Evolutionary conservation across 1,140 invertebrate species (phyloP).

Genomic region (Bombus balteatus): DNA sequence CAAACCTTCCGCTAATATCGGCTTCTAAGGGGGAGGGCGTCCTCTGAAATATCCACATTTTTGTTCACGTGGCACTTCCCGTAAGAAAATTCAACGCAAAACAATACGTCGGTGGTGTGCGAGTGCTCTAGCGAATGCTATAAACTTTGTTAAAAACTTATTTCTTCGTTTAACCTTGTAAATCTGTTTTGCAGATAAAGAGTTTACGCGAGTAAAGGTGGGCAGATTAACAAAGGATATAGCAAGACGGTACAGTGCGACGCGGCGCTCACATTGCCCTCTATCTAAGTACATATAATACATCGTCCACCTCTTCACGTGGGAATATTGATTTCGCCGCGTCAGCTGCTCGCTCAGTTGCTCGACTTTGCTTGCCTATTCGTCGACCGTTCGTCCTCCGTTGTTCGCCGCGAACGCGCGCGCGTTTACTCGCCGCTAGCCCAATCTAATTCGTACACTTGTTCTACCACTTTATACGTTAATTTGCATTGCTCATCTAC

Average conservation of each 20-base stretch:
- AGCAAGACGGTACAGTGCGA: conserved; percentile 8
- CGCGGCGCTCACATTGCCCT: conserved; percentile 36
- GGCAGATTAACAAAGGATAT: not conserved
- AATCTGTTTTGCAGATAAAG: not conserved
- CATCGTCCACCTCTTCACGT: conserved; percentile 65
- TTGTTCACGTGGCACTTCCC: not conserved
- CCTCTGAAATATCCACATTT: not conserved
- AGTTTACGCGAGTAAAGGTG: not conserved
- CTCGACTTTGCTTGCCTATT: conserved; percentile 18
- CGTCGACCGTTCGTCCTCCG: not conserved
- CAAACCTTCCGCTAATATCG: not conserved
- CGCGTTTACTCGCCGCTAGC: not conserved
- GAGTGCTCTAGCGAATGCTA: not conserved
- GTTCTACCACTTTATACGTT: not conserved
- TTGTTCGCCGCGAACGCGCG: not conserved
- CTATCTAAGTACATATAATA: conserved; percentile 19
- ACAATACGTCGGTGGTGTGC: too few relatives aligned
- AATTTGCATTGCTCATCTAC: not conserved
- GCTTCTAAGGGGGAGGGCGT: not conserved
- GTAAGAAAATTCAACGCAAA: not conserved
- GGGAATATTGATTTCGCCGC: conserved; percentile 76
- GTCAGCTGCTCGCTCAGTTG: conserved; percentile 72
- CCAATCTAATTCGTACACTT: not conserved
- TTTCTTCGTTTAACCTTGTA: too few relatives aligned
- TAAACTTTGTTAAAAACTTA: too few relatives aligned